Evolutionary conservation across 2,113 vertebrate species (phyloP).

Genomic region (Macquaria ambigua): DNA sequence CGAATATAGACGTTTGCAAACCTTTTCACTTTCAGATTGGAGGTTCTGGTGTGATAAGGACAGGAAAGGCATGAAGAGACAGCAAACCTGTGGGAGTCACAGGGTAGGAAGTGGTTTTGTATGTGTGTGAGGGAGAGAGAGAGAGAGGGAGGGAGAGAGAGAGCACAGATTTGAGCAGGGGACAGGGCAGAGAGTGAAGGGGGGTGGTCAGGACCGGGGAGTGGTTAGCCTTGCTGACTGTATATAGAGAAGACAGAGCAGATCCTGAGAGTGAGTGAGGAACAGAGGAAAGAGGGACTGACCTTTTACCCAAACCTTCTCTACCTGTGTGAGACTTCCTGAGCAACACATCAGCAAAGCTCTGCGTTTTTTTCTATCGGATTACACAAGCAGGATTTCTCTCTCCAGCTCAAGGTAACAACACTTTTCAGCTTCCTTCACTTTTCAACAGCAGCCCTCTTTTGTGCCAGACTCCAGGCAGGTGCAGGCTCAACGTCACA

Average conservation of each 20-base stretch:
- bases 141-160: constrained; percentile 6
- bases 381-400: constrained; percentile 62
- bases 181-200: constrained; percentile 41
- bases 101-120: constrained; percentile 23
- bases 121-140: background rate
- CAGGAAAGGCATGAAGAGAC: constrained; percentile 26
- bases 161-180: constrained; percentile 27
- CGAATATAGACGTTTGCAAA: constrained; percentile 25
- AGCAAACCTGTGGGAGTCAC: constrained; percentile 42
- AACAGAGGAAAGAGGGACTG: constrained; percentile 26
- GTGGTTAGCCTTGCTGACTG: constrained; percentile 63
- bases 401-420: constrained; percentile 61
- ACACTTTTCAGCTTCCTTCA: background rate
- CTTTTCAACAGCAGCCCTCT: constrained; percentile 11
- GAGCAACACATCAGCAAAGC: constrained; percentile 6
- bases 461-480: constrained; percentile 49
- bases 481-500: constrained; percentile 63
- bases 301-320: constrained; percentile 48
- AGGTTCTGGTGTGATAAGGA: constrained; percentile 29
- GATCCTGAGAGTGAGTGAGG: constrained; percentile 56
- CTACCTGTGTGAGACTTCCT: constrained; percentile 60
- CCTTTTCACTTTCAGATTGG: background rate
- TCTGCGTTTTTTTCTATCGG: constrained; percentile 39
- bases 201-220: constrained; percentile 51
- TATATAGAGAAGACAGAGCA: constrained; percentile 78